Conservation (phyloP, 1,140 invertebrate species). For the Delia radicum region DNA sequence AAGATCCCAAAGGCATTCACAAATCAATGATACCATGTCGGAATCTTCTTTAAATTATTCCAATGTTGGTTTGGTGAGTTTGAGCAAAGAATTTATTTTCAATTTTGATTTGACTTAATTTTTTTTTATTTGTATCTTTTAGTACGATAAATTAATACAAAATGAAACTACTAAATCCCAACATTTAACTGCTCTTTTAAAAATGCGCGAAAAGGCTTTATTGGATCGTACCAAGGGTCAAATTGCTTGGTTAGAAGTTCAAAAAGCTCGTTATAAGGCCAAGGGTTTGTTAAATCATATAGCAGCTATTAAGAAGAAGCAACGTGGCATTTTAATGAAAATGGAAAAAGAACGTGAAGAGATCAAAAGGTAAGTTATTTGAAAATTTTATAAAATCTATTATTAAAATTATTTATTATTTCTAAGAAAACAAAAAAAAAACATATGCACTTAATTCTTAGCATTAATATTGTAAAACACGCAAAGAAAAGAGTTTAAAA, state of each 20-base stretch:
- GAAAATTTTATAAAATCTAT: neutral
- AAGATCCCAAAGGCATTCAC: neutral
- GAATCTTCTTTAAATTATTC: conserved; percentile 33
- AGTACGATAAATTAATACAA: conserved; percentile 30
- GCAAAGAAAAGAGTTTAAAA: too few species aligned
- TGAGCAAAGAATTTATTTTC: neutral
- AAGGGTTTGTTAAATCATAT: conserved; percentile 31
- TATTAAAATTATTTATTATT: too few species aligned
- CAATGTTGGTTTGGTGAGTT: conserved; percentile 33
- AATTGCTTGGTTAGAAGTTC: conserved; percentile 40
- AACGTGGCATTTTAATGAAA: conserved; percentile 34
- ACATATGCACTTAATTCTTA: too few species aligned
- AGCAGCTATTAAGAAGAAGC: conserved; percentile 33
- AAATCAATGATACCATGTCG: conserved; percentile 14
- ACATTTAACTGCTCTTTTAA: conserved; percentile 32
- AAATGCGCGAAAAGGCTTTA: conserved; percentile 37
- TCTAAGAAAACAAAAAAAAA: too few species aligned
- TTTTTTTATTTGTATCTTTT: conserved; percentile 2
- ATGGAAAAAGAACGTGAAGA: conserved; percentile 36
- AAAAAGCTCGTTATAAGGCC: conserved; percentile 36
- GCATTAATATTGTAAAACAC: too few species aligned
- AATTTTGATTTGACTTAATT: neutral
- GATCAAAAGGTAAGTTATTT: conserved; percentile 33
- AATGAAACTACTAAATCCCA: conserved; percentile 31
- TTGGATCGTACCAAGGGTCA: conserved; percentile 38